Percentiles rank a stretch among this genome's conserved stretches.
phyloP scores from a whole-genome alignment of 2,888 invertebrate species.

The Camptogramma bilineatum region DNA sequence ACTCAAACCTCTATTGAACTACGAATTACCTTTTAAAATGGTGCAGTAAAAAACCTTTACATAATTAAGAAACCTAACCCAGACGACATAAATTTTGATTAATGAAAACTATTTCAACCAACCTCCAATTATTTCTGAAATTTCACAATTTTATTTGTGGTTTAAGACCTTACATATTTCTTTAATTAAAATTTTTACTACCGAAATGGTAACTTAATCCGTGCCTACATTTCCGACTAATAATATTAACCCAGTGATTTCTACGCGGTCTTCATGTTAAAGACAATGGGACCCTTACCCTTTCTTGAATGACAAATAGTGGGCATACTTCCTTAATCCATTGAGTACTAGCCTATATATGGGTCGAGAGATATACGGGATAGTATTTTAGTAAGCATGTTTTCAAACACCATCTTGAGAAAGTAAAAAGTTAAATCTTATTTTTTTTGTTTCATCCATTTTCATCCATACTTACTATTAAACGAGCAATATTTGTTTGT shows the following conservation, averaged over 20 bases:
- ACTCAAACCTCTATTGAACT: too few species aligned
- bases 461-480: too few species aligned
- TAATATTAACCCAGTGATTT: conserved; percentile 39
- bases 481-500: too few species aligned
- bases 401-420: neutral
- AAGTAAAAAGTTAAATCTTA: too few species aligned
- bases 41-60: too few species aligned
- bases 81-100: too few species aligned
- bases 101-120: too few species aligned
- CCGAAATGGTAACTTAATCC: neutral
- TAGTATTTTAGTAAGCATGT: conserved; percentile 5
- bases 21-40: too few species aligned
- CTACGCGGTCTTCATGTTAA: conserved; percentile 48
- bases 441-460: too few species aligned
- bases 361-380: conserved; percentile 32
- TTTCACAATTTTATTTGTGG: too few species aligned
- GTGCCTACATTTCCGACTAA: conserved; percentile 5
- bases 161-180: neutral
- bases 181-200: neutral
- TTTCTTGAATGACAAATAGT: conserved; percentile 79
- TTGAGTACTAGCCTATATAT: conserved; percentile 49
- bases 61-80: too few species aligned
- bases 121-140: too few species aligned
- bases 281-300: conserved; percentile 73
- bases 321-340: conserved; percentile 74